phyloP scores from a whole-genome alignment of 2,113 vertebrate genomes.

The Notothenia rossii region DNA sequence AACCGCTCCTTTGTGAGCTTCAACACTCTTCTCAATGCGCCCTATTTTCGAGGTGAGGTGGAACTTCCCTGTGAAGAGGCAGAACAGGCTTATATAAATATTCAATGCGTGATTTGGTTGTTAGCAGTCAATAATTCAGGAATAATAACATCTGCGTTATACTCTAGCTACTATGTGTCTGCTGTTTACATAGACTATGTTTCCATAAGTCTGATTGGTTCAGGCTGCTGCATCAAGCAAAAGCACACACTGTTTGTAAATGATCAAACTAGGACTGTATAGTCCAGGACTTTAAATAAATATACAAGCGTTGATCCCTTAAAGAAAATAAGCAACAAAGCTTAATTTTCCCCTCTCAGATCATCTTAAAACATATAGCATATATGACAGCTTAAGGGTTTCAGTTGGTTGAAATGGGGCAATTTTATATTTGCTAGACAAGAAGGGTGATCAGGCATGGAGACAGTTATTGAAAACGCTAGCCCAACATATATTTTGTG shows the following conservation, averaged over 20 bases:
- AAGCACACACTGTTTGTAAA: not conserved
- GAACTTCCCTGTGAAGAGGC: conserved; percentile 89
- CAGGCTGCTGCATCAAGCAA: conserved; percentile 11
- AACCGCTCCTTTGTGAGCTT: conserved; percentile 95
- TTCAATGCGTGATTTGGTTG: not conserved
- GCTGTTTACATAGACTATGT: not conserved
- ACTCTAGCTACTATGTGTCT: not conserved
- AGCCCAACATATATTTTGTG: conserved; percentile 84
- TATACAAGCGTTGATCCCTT: not conserved
- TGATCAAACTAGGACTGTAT: conserved; percentile 4
- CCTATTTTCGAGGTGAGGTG: conserved; percentile 93
- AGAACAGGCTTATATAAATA: conserved; percentile 3
- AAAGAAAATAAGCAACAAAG: conserved; percentile 24
- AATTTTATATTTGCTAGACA: conserved; percentile 74
- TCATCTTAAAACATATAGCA: conserved; percentile 33
- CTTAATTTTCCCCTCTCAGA: conserved; percentile 16
- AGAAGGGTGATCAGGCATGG: conserved; percentile 79
- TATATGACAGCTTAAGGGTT: conserved; percentile 54
- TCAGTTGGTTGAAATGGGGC: conserved; percentile 56
- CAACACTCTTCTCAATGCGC: conserved; percentile 95
- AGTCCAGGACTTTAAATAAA: conserved; percentile 11
- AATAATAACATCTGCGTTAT: not conserved
- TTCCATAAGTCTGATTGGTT: conserved; percentile 10
- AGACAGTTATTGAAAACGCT: conserved; percentile 81
- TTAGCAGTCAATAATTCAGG: conserved; percentile 4